A percentile compares a stretch with the other conserved stretches of the same genome.
Conservation (phyloP, 2,888 invertebrate genomes). For the Incurvaria masculella region DNA sequence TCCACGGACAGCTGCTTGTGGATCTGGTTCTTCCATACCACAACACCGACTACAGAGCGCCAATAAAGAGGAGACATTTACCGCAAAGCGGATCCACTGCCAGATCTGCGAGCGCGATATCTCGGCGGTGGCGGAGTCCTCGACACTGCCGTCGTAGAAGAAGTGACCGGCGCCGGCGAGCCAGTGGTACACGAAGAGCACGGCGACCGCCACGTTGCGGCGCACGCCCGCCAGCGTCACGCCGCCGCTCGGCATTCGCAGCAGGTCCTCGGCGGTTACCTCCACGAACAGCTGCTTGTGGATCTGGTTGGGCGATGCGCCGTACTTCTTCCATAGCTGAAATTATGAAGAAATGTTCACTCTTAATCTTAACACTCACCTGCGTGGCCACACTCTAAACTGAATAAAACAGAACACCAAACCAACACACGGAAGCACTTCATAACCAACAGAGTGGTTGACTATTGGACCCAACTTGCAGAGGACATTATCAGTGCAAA, state of each 20-base stretch:
- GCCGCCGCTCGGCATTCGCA: slow-evolving; percentile 60
- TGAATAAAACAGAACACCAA: too few species aligned
- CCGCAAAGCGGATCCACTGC: slow-evolving; percentile 68
- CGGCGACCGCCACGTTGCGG: slow-evolving; percentile 63
- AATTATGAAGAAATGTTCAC: too few species aligned
- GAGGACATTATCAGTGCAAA: too few species aligned
- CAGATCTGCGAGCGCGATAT: slow-evolving; percentile 70
- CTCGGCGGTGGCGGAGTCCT: slow-evolving; percentile 74
- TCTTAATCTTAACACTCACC: too few species aligned
- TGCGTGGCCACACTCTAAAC: too few species aligned
- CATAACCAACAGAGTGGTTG: too few species aligned
- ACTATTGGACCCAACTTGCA: too few species aligned
- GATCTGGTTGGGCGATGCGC: slow-evolving; percentile 51
- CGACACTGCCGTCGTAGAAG: slow-evolving; percentile 60
- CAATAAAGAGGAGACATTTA: slow-evolving; percentile 22
- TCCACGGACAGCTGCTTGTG: slow-evolving; percentile 30
- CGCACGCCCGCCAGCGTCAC: slow-evolving; percentile 60
- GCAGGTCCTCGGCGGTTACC: slow-evolving; percentile 47
- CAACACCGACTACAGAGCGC: too few species aligned
- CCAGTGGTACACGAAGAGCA: slow-evolving; percentile 69
- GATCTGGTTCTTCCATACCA: slow-evolving; percentile 43
- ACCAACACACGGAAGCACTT: too few species aligned
- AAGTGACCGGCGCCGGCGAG: slow-evolving; percentile 65
- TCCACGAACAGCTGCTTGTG: slow-evolving; percentile 30
- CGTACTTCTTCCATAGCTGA: slow-evolving; percentile 50